Base-by-base conservation (phyloP, 2,113 vertebrate genomes). In the Brachionichthys hirsutus region DNA sequence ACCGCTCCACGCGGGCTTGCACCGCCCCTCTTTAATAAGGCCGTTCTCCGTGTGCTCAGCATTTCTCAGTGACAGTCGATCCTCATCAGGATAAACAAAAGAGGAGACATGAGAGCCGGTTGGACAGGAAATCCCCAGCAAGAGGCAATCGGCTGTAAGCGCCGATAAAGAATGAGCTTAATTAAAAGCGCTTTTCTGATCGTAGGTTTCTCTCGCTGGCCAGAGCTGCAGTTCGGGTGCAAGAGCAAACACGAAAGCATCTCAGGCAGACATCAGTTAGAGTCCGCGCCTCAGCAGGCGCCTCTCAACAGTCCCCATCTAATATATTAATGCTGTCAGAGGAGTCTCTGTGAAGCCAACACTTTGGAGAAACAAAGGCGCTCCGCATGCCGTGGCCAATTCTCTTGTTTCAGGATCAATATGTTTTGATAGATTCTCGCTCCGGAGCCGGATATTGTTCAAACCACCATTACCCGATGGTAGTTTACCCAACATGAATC, bases 381-480 rank as follows among this genome's bases (percentile, higher is more conserved):
- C 85, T 81, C 84, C 72, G 67, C 82, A 83, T 80, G 83, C 84
- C 89, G 83, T 84, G 84, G 77, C 87, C 90, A 89, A 91, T 91
- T 89, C 90, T 87, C 87, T 70, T 88, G 88, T 89, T 89, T 81
- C 73, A 78, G 83, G 90, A 92, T 92, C 89, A 90, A 92, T 92
- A 91, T 90, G 88, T 90, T 91, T 89, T 91, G 91, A 92, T 90
- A 91, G 89, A 92, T 92, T 89, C 88, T 87, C 82, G 78, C 81
- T 85, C 82, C 84, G 62, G 85, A 83, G 87, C 86, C 86, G 87
- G 90, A 91, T 90, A 89, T 92, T 90, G 88, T 92, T 85, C 81
- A 81, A 89, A 88, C 88, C 87, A 85, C 89, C 88, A 91, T 91
- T 90, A 90, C 87, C 84, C 83, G 60, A 90, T 76, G 89, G 85